phyloP scores from a whole-genome alignment of 2,113 vertebrate species.

The Astur gentilis region DNA sequence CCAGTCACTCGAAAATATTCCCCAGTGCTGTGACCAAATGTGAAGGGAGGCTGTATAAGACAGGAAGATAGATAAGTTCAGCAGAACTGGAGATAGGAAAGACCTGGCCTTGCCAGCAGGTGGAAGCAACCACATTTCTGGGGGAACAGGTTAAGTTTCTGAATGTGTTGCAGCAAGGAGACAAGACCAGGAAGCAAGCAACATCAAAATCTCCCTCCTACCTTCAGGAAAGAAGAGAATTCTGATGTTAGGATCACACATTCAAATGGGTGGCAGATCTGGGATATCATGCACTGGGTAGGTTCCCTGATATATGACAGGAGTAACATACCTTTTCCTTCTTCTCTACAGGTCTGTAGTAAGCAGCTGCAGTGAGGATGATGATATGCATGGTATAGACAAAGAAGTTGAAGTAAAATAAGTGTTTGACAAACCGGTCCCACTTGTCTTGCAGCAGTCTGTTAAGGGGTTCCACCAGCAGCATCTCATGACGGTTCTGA shows the following conservation, averaged over 20 bases:
- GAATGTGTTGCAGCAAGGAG: neutral
- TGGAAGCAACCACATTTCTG: neutral
- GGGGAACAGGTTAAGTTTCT: neutral
- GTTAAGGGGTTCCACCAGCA: slow-evolving; percentile 86
- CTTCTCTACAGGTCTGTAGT: slow-evolving; percentile 75
- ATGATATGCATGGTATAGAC: slow-evolving; percentile 83
- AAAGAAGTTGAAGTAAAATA: slow-evolving; percentile 89
- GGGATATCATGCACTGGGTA: neutral
- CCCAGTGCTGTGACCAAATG: slow-evolving; percentile 8
- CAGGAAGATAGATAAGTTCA: neutral
- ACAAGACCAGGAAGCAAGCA: neutral
- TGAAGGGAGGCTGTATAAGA: slow-evolving; percentile 76
- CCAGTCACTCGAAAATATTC: slow-evolving; percentile 80
- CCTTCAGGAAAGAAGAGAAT: neutral
- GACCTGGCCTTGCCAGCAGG: neutral
- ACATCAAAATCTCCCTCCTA: neutral
- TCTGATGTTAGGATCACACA: neutral
- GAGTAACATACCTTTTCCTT: slow-evolving; percentile 18
- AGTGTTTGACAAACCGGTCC: slow-evolving; percentile 82
- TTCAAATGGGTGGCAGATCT: neutral
- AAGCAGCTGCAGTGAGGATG: slow-evolving; percentile 83
- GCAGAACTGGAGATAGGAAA: neutral
- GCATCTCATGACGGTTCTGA: slow-evolving; percentile 94
- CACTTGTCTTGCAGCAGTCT: slow-evolving; percentile 91
- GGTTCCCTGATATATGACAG: neutral